These are phyloP conservation scores for Pteronura brasiliensis DNA, from an alignment of 2,113 vertebrate species.

Conservation along the genomic window DNA sequence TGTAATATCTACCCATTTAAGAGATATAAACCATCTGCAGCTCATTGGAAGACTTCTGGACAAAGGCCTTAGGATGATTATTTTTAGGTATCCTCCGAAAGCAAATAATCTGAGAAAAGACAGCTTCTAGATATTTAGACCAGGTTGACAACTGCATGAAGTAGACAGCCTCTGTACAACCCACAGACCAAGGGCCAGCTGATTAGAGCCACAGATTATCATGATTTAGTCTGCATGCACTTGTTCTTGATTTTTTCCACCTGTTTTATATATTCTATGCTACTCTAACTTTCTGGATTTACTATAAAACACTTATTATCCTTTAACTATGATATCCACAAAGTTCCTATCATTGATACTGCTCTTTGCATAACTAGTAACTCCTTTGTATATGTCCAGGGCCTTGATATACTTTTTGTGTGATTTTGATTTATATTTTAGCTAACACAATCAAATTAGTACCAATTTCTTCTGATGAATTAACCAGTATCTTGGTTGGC, in stretches of 20 bases:
- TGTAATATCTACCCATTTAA: neutral
- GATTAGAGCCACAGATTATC: neutral
- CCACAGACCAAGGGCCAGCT: neutral
- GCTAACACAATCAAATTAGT: neutral
- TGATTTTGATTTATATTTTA: neutral
- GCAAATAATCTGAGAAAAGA: neutral
- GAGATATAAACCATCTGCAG: neutral
- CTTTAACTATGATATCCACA: neutral
- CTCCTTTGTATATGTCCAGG: neutral
- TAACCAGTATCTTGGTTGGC: neutral
- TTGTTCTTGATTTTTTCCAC: neutral
- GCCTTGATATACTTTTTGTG: neutral
- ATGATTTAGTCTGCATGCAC: neutral
- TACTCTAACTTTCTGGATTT: neutral
- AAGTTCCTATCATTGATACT: neutral
- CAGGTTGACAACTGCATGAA: neutral
- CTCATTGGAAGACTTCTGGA: neutral
- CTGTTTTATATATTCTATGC: neutral
- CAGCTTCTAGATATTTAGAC: neutral
- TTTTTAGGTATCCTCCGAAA: neutral
- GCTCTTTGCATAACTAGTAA: neutral
- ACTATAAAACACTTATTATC: neutral
- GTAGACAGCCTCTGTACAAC: neutral
- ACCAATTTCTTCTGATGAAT: neutral
- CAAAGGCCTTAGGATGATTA: neutral